These are phyloP conservation scores for Rugalucina vietnamica DNA, from an alignment of 2,888 invertebrate species.

Conservation along the genomic window DNA sequence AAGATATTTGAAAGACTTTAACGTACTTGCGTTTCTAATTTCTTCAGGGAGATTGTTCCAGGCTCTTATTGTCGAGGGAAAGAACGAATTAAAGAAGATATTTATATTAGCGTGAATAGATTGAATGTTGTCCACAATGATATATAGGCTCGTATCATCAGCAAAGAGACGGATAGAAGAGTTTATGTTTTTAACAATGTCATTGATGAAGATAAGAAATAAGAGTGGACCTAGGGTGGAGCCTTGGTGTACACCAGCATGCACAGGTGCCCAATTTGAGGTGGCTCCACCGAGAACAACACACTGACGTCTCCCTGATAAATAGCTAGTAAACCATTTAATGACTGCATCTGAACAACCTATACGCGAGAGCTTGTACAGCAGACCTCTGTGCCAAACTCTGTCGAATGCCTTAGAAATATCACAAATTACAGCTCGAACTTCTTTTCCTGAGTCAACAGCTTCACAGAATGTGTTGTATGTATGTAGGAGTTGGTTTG, in stretches of 20 bases:
- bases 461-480: neutral
- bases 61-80: neutral
- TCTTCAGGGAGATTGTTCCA: neutral
- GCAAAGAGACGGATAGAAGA: neutral
- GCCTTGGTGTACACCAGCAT: neutral
- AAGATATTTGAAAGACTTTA: neutral
- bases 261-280: neutral
- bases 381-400: neutral
- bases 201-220: neutral
- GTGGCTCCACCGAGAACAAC: neutral
- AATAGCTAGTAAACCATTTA: neutral
- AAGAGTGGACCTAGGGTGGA: neutral
- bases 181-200: neutral
- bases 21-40: neutral
- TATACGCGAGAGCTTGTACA: neutral
- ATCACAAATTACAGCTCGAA: too few relatives aligned
- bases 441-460: neutral
- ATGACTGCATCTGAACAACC: neutral
- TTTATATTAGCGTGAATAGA: neutral
- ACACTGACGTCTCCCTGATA: neutral
- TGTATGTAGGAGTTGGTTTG: neutral
- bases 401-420: neutral
- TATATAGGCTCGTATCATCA: neutral
- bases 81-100: neutral
- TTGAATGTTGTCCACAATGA: neutral